Percentiles rank a stretch among this genome's conserved stretches.
These are phyloP conservation scores for Meganola albula DNA, from an alignment of 2,888 invertebrate genomes.

Conservation along the genomic window DNA sequence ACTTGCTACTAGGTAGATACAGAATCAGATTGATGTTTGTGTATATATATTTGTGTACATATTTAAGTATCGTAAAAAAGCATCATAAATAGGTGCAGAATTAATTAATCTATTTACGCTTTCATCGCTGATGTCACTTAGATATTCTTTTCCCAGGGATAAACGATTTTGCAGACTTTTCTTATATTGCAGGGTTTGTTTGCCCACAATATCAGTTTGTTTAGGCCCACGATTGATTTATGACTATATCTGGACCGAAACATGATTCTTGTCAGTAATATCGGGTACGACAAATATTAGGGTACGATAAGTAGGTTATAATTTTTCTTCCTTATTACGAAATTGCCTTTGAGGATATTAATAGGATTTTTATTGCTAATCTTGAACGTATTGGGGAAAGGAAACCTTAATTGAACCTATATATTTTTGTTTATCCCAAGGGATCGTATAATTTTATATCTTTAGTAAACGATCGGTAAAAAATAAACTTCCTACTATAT, in stretches of 20 bases:
- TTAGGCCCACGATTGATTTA: conserved; percentile 62
- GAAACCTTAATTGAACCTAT: too few relatives aligned
- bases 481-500: too few relatives aligned
- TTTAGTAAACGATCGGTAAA: too few relatives aligned
- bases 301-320: conserved; percentile 1
- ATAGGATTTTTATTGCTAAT: not conserved
- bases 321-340: not conserved
- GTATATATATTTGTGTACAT: too few relatives aligned
- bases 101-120: too few relatives aligned
- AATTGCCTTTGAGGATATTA: not conserved
- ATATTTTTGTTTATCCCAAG: too few relatives aligned
- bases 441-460: too few relatives aligned
- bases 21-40: too few relatives aligned
- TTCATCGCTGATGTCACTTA: too few relatives aligned
- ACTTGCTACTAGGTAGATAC: too few relatives aligned
- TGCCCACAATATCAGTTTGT: conserved; percentile 56
- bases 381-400: not conserved
- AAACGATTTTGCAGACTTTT: conserved; percentile 37
- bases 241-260: conserved; percentile 35
- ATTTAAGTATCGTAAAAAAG: too few relatives aligned
- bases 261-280: conserved; percentile 11
- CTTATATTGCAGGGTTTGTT: conserved; percentile 48
- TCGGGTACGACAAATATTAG: conserved; percentile 7
- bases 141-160: conserved; percentile 26
- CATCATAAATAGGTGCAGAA: too few relatives aligned